These are phyloP conservation scores for Andrena flavipes DNA, from an alignment of 2,888 invertebrate species.

Conservation along the genomic window DNA sequence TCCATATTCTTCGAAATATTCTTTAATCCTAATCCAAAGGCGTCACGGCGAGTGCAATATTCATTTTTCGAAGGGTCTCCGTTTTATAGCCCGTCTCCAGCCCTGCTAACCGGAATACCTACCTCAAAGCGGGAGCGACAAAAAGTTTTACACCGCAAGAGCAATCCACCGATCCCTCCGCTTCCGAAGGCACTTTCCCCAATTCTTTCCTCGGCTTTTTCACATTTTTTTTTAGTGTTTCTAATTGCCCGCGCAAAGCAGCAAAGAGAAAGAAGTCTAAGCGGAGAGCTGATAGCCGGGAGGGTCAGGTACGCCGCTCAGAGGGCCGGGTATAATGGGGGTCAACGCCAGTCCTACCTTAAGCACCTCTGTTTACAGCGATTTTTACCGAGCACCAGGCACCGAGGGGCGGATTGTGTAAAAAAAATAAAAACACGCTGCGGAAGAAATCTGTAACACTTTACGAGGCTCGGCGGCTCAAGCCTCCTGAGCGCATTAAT, in stretches of 20 bases:
- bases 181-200: neutral
- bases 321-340: slow-evolving; percentile 14
- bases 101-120: too few relatives aligned
- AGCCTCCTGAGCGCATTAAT: slow-evolving; percentile 2
- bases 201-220: neutral
- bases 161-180: too few relatives aligned
- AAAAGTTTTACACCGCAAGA: too few relatives aligned
- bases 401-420: slow-evolving; percentile 1
- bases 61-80: too few relatives aligned
- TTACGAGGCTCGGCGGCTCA: slow-evolving; percentile 31
- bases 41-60: too few relatives aligned
- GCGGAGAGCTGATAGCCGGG: too few relatives aligned
- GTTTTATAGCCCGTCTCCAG: too few relatives aligned
- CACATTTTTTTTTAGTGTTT: neutral
- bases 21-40: too few relatives aligned
- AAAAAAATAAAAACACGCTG: slow-evolving; percentile 54
- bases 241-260: neutral
- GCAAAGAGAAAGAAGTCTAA: neutral
- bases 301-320: neutral
- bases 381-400: slow-evolving; percentile 7
- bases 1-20: too few relatives aligned
- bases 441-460: slow-evolving; percentile 45
- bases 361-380: neutral
- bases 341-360: neutral
- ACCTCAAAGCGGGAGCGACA: too few relatives aligned